Conservation (phyloP, 2,888 invertebrate genomes). For the Loripinus fragilis region DNA sequence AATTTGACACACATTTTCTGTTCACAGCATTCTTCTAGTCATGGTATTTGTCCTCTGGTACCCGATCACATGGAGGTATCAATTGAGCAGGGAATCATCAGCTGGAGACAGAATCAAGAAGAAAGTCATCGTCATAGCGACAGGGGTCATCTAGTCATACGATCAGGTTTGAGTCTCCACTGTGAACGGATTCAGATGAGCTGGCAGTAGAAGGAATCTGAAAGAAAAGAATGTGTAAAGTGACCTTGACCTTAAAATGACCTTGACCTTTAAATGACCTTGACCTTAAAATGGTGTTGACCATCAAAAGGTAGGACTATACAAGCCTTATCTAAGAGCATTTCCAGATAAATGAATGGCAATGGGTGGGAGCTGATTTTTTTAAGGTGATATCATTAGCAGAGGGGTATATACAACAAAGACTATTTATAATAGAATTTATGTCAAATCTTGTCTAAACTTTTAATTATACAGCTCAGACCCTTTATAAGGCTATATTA, state of each 20-base stretch:
- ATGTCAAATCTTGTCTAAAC: neutral
- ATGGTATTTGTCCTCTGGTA: too few relatives aligned
- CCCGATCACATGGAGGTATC: too few relatives aligned
- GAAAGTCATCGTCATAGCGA: constrained; percentile 10
- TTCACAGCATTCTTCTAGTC: too few relatives aligned
- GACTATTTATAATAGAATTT: neutral
- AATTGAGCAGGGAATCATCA: too few relatives aligned
- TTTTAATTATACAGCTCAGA: too few relatives aligned
- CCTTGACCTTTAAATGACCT: neutral
- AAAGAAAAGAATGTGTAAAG: neutral
- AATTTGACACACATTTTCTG: too few relatives aligned
- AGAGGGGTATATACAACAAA: neutral
- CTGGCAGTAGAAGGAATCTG: constrained; percentile 2
- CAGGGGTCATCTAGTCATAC: constrained; percentile 7
- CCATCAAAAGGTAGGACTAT: neutral
- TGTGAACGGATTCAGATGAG: neutral
- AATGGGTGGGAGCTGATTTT: neutral
- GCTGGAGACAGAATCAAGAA: neutral
- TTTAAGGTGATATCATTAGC: too few relatives aligned
- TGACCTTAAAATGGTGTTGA: neutral
- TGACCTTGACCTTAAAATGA: neutral
- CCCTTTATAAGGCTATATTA: too few relatives aligned
- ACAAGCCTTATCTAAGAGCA: neutral
- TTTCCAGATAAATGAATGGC: neutral
- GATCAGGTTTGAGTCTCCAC: neutral